These are phyloP conservation scores for Calonectris borealis DNA, from an alignment of 2,113 vertebrate species.

Conservation along the genomic window DNA sequence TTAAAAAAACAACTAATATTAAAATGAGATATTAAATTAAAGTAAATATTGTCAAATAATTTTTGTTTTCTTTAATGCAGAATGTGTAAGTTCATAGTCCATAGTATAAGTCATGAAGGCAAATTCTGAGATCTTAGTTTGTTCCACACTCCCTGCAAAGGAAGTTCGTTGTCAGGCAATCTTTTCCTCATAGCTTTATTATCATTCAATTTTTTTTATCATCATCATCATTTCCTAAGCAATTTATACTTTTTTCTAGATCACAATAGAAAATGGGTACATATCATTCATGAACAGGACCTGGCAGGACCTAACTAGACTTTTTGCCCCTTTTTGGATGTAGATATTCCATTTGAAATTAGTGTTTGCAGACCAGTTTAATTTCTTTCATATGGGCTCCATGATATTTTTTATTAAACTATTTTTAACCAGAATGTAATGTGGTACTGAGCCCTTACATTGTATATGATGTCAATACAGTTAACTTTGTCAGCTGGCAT, in stretches of 20 bases:
- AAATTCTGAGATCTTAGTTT: background rate
- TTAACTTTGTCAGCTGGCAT: background rate
- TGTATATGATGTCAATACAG: background rate
- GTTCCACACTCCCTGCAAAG: background rate
- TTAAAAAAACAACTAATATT: background rate
- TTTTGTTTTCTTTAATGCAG: background rate
- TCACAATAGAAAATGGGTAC: background rate
- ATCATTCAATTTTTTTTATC: background rate
- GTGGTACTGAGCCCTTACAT: background rate
- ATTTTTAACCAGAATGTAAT: background rate
- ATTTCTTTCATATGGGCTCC: background rate
- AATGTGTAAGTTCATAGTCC: background rate
- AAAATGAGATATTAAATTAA: background rate
- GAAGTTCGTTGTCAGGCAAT: background rate
- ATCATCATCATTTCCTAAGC: background rate
- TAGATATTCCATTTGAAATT: background rate
- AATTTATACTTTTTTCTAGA: background rate
- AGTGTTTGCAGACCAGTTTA: background rate
- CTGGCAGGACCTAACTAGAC: background rate
- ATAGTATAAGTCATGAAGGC: background rate
- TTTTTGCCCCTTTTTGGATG: background rate
- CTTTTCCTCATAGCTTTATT: background rate
- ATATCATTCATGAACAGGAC: background rate
- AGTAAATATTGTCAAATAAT: background rate
- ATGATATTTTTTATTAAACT: background rate